These are phyloP conservation scores for Microtus obscurus DNA, from an alignment of 2,797 vertebrate species.

Conservation along the genomic window DNA sequence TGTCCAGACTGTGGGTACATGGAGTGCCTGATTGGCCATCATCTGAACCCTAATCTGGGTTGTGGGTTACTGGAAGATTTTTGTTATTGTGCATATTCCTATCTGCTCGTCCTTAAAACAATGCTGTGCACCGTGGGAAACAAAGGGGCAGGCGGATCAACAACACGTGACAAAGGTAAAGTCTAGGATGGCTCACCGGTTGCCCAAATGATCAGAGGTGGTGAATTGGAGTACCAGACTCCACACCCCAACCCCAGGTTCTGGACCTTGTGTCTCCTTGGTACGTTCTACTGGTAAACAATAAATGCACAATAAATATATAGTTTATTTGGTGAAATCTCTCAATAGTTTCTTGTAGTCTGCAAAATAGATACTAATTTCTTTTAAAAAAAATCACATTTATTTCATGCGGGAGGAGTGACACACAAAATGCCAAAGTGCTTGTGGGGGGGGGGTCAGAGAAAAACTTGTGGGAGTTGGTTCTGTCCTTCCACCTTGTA, in stretches of 20 bases:
- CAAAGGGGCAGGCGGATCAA: neutral
- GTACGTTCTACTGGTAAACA: neutral
- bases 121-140: neutral
- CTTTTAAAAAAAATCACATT: neutral
- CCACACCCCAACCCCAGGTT: neutral
- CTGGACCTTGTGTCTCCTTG: neutral
- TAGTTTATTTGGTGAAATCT: neutral
- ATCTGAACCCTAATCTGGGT: neutral
- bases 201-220: neutral
- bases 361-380: neutral
- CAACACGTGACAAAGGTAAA: neutral
- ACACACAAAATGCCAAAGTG: neutral
- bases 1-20: neutral
- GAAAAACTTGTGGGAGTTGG: neutral
- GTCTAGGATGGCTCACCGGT: neutral
- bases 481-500: neutral
- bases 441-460: neutral
- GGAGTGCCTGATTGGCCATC: neutral
- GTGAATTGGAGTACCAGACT: neutral
- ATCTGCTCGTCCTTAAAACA: neutral
- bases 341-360: neutral
- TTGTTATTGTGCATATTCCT: neutral
- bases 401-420: neutral
- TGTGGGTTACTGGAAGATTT: neutral
- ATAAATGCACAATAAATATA: no score